A percentile compares a stretch with the other conserved stretches of the same genome.
Conservation (phyloP, 2,888 invertebrate species). For the Trileptium ribeirensis region DNA sequence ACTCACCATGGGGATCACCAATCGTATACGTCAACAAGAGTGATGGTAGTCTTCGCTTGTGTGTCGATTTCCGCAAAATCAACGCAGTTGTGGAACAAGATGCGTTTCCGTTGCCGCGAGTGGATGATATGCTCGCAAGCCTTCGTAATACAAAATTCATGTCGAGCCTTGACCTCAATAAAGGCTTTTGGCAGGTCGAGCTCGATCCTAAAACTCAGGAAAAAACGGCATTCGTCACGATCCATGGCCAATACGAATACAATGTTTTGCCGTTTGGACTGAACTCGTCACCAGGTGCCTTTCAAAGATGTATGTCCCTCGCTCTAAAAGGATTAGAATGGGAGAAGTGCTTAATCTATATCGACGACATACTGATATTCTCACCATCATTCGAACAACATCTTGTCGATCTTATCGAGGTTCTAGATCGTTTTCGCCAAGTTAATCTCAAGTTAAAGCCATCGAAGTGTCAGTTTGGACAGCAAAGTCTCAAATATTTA, state of each 20-base stretch:
- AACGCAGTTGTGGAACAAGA: slow-evolving; percentile 33
- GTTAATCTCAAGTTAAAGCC: slow-evolving; percentile 7
- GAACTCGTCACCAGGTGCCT: slow-evolving; percentile 1
- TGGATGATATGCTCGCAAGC: slow-evolving; percentile 26
- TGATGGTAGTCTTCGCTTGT: slow-evolving; percentile 36
- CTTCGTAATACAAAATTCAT: neutral
- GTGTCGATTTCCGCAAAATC: slow-evolving; percentile 38
- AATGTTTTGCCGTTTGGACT: slow-evolving; percentile 11
- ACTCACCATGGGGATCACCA: slow-evolving; percentile 47
- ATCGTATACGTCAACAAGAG: slow-evolving; percentile 49
- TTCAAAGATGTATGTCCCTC: neutral
- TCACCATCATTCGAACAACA: slow-evolving; percentile 9
- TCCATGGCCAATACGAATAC: neutral
- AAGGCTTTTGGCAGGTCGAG: slow-evolving; percentile 25
- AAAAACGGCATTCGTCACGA: slow-evolving; percentile 6
- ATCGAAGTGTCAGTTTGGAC: slow-evolving; percentile 4
- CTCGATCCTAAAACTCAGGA: neutral
- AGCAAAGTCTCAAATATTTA: neutral
- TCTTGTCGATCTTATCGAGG: neutral
- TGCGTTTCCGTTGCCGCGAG: slow-evolving; percentile 27
- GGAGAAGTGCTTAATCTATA: neutral
- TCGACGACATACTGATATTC: slow-evolving; percentile 15
- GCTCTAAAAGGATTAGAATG: neutral
- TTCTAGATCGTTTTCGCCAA: neutral
- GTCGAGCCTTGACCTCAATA: slow-evolving; percentile 17